Base-by-base conservation (phyloP, 2,888 invertebrate species). In the Ophioninae sp. region DNA sequence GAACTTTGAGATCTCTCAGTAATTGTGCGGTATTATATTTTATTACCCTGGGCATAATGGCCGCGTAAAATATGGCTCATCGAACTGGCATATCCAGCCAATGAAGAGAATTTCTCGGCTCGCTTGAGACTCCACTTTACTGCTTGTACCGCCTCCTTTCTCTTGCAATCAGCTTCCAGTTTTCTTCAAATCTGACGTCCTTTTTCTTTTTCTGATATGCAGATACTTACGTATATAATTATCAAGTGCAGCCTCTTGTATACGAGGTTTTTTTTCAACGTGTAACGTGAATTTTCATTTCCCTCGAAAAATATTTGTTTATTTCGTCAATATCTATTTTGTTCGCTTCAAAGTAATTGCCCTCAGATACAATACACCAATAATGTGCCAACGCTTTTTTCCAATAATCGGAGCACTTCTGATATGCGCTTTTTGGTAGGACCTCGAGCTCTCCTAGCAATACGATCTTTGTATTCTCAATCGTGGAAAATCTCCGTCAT, bases 21-120 rank as follows among this genome's bases (percentile, higher is more conserved):
- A 92, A 92, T 92, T 92, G 90, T 90, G 90, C 91, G 91, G 90
- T 91, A 92, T 92, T 92, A 87, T 87, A 87, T 87, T 87, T 87
- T 87, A 92, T 92, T 91, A 91, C 89, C 88, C 87, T 73, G 82
- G 82, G 88, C 87, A 89, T 90, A 91, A 91, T 90, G 88, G 90
- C 88, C 87, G 88, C 88, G 89, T 90, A 89, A 91, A 90, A 90
- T 91, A 91, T 90, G 89, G 88, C 87, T 88, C 90, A 87, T 92
- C 91, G 90, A 91, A 90, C 86, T 84, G 85, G 87, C 86, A 84
- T 81, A 84, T 84, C 63, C 84, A 81, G 74, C 79, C 86, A 86
- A 86, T 86, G 84, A 86, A 87, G 86, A 85, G 85, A 87, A 89
- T 88, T 88, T 88, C 88, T 87, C 84, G 85, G 23, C 23, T 64